A percentile compares a stretch with the other conserved stretches of the same genome.
Conservation (phyloP, 2,797 vertebrate genomes). For the Alcedo quadribrachys region DNA sequence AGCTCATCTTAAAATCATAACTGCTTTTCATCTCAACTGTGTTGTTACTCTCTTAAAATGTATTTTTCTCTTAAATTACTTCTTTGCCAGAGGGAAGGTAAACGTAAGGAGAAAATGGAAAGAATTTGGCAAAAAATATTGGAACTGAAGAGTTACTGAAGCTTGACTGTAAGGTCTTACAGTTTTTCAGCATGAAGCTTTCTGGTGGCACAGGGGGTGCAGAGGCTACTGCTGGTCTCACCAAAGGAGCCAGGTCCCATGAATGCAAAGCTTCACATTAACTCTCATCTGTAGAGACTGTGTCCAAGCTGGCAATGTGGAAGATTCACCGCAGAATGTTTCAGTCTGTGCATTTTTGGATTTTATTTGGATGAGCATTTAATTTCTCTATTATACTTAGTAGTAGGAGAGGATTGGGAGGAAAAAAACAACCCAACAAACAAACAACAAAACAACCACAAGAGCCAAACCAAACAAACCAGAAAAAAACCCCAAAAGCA, state of each 20-base stretch:
- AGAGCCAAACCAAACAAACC: neutral
- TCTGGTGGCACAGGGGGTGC: neutral
- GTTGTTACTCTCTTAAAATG: neutral
- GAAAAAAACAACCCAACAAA: neutral
- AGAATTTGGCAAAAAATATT: neutral
- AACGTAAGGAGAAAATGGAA: neutral
- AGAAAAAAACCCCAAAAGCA: neutral
- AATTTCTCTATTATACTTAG: neutral
- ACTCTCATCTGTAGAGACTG: neutral
- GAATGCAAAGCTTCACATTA: neutral
- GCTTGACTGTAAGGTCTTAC: neutral
- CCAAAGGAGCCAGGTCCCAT: neutral
- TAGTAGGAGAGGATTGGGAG: neutral
- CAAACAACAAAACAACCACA: neutral
- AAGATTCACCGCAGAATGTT: neutral
- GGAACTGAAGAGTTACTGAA: neutral
- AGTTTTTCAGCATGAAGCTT: neutral
- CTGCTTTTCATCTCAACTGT: slow-evolving; percentile 13
- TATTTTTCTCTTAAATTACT: slow-evolving; percentile 15
- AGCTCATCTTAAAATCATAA: neutral
- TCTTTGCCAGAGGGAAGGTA: neutral
- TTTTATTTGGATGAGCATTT: neutral
- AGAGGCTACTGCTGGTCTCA: neutral
- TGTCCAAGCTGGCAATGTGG: fast-evolving
- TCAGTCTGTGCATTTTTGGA: neutral